Evolutionary conservation across 2,113 vertebrate genomes (phyloP).

Genomic region (Hippocampus comes): DNA sequence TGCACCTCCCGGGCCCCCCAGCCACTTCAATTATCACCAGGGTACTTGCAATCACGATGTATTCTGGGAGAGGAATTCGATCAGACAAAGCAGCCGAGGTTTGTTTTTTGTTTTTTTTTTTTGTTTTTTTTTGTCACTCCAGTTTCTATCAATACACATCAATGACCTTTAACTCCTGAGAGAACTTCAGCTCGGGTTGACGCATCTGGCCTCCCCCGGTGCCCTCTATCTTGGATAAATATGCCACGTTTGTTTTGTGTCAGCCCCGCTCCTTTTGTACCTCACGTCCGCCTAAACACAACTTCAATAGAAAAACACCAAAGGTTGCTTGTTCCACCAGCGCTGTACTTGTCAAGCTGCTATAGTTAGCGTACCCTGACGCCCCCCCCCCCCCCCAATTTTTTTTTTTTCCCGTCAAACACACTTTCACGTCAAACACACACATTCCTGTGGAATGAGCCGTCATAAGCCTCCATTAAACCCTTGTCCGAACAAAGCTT

Average conservation of each 20-base stretch:
- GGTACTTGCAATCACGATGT: slow-evolving; percentile 32
- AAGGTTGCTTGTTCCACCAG: slow-evolving; percentile 35
- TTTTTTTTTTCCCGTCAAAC: slow-evolving; percentile 20
- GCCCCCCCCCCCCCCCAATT: no score
- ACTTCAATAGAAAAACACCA: slow-evolving; percentile 9
- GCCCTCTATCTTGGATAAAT: slow-evolving; percentile 47
- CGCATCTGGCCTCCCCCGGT: slow-evolving; percentile 29
- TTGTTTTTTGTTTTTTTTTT: slow-evolving; percentile 38
- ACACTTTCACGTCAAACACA: slow-evolving; percentile 14
- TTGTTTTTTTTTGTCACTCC: slow-evolving; percentile 23
- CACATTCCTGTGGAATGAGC: slow-evolving; percentile 45
- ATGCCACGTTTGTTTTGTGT: slow-evolving; percentile 51
- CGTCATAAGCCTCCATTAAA: slow-evolving; percentile 37
- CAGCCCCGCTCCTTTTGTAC: slow-evolving; percentile 38
- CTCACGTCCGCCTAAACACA: neutral
- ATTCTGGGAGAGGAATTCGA: slow-evolving; percentile 55
- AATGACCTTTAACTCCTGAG: slow-evolving; percentile 33
- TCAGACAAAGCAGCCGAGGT: slow-evolving; percentile 58
- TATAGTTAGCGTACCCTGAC: neutral
- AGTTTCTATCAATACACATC: slow-evolving; percentile 55
- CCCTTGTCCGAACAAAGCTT: neutral
- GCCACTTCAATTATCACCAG: slow-evolving; percentile 28
- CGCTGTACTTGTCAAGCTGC: neutral
- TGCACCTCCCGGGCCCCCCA: neutral
- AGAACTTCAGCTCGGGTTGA: slow-evolving; percentile 38